Evolutionary conservation across 2,888 invertebrate species (phyloP), one percentile per base, ranked within the genome.

Genomic region (Strigamia transsilvanica): DNA sequence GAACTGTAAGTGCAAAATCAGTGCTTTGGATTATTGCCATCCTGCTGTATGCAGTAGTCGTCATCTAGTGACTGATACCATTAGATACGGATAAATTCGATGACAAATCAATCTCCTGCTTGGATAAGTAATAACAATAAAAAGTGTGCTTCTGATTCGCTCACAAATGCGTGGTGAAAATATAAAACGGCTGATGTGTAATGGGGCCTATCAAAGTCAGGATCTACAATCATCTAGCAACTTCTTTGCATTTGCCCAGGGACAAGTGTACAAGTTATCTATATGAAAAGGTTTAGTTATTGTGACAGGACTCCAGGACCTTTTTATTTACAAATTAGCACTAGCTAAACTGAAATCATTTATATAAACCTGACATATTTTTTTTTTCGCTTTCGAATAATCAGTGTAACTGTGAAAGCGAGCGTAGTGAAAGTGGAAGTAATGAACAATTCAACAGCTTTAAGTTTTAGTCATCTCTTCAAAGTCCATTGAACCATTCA

Each of bases 291-390:
- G 46, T 46, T 46, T 13, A 46, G 15, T 46, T 46, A 46, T 46
- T n/a, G n/a, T 38, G 38, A 38, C 38, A 38, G 38, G n/a, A 46
- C n/a, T 13, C 46, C 46, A 46, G 46, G 46, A 46, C 46, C 15
- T 46, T 46, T 46, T 46, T n/a, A n/a, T n/a, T 46, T 46, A n/a
- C 46, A 46, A 46, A 46, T 46, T n/a, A 46, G 46, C 46, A 46
- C 15, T 13, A 5, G n/a, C 46, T 46, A 15, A 46, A 46, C 13
- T 46, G 15, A 46, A 46, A 46, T 46, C 46, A 46, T 46, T 46
- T 46, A 46, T 46, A 46, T 46, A 46, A 46, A n/a, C n/a, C 15
- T 46, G 46, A 46, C 46, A 46, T 46, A 13, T 46, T 46, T 46
- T n/a, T 46, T 46, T n/a, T 13, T 3, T 15, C 27, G 27, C 46